phyloP scores from a whole-genome alignment of 2,113 vertebrate genomes.

The Varanus salvator region DNA sequence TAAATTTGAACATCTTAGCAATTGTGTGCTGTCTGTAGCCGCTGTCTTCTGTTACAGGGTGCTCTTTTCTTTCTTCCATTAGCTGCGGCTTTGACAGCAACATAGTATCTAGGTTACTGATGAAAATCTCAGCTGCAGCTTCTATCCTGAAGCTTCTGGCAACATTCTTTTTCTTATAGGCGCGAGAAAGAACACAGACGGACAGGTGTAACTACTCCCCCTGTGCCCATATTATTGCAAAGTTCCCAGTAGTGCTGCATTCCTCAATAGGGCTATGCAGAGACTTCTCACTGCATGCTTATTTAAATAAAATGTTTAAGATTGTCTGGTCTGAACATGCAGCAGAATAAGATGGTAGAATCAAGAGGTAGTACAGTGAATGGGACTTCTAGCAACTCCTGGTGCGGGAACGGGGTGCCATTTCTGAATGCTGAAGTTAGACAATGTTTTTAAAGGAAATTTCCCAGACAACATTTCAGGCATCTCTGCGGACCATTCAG shows the following conservation, averaged over 20 bases:
- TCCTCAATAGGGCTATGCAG: not conserved
- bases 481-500: not conserved
- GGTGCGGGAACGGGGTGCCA: not conserved
- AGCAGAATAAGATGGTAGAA: not conserved
- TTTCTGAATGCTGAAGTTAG: not conserved
- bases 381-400: not conserved
- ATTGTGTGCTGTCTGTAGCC: not conserved
- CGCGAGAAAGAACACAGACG: not conserved
- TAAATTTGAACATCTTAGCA: not conserved
- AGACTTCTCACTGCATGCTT: not conserved
- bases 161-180: not conserved
- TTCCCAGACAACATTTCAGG: not conserved
- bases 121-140: not conserved
- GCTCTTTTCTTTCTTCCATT: not conserved
- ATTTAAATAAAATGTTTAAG: not conserved
- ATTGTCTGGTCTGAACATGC: not conserved
- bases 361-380: not conserved
- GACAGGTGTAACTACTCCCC: not conserved
- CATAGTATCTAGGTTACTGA: not conserved
- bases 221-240: not conserved
- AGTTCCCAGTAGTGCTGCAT: not conserved
- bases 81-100: conserved; percentile 1
- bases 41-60: not conserved
- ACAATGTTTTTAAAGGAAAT: not conserved
- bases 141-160: not conserved